These are phyloP conservation scores for Teleiodes luculella DNA, from an alignment of 2,888 invertebrate species.

Conservation along the genomic window DNA sequence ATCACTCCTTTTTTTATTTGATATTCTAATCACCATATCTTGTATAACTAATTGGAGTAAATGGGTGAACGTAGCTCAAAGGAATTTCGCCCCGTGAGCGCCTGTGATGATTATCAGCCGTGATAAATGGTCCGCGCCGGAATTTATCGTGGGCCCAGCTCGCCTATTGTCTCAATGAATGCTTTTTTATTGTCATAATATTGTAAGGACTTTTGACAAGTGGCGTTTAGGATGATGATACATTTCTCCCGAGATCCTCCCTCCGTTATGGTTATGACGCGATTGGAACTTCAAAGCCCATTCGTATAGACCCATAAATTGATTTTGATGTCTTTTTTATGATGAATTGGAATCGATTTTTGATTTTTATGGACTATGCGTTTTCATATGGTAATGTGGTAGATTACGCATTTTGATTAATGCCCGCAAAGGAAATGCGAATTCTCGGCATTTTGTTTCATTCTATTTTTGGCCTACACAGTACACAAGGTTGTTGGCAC, in stretches of 20 bases:
- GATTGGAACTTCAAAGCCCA: conserved; percentile 39
- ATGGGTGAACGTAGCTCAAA: conserved; percentile 52
- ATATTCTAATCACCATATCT: background rate
- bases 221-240: conserved; percentile 67
- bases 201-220: conserved; percentile 68
- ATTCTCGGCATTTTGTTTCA: conserved; percentile 17
- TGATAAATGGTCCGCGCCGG: conserved; percentile 75
- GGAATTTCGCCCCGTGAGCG: conserved; percentile 63
- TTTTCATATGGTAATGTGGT: conserved; percentile 70
- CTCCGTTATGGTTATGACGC: conserved; percentile 41
- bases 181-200: conserved; percentile 73
- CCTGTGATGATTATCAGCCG: conserved; percentile 64
- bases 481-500: conserved; percentile 36
- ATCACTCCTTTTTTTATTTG: background rate
- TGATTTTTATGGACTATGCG: conserved; percentile 56
- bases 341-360: conserved; percentile 62
- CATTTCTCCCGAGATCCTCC: conserved; percentile 44
- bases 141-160: conserved; percentile 69
- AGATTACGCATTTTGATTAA: conserved; percentile 46
- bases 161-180: conserved; percentile 77
- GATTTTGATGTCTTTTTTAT: conserved; percentile 71
- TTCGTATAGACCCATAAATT: conserved; percentile 61
- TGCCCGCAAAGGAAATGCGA: conserved; percentile 29
- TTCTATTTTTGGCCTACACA: conserved; percentile 18
- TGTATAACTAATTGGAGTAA: background rate